Evolutionary conservation across 2,888 invertebrate genomes (phyloP).

Genomic region (Sesia apiformis): DNA sequence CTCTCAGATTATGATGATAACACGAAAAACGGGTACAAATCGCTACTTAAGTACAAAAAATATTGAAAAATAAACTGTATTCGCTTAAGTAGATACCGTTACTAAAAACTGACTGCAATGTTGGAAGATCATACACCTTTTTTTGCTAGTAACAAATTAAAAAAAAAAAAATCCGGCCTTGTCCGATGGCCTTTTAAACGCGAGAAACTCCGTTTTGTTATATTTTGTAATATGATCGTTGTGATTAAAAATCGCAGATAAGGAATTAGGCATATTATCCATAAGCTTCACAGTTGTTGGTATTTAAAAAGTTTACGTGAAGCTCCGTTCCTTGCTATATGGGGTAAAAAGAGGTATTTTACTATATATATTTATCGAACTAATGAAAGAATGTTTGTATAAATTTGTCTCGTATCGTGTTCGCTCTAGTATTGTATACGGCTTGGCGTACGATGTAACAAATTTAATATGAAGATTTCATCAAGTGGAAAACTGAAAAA

Average conservation of each 20-base stretch:
- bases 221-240: slow-evolving; percentile 4
- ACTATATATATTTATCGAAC: slow-evolving; percentile 56
- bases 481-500: too few species aligned
- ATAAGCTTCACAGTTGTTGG: background rate
- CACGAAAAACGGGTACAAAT: background rate
- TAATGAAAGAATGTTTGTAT: slow-evolving; percentile 53
- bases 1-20: slow-evolving; percentile 30
- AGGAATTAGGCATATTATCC: slow-evolving; percentile 7
- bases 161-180: slow-evolving; percentile 31
- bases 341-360: slow-evolving; percentile 46
- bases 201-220: slow-evolving; percentile 1
- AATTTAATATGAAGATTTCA: slow-evolving; percentile 51
- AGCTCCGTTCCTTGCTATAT: slow-evolving; percentile 30
- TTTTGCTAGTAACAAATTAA: slow-evolving; percentile 20
- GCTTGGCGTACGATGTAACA: slow-evolving; percentile 61
- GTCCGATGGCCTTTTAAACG: slow-evolving; percentile 23
- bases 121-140: background rate
- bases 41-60: background rate
- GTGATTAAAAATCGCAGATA: slow-evolving; percentile 7
- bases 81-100: background rate
- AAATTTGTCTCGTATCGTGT: slow-evolving; percentile 45
- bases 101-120: background rate
- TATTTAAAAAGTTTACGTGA: background rate
- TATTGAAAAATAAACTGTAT: background rate
- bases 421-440: slow-evolving; percentile 68